Base-by-base conservation (phyloP, 2,888 invertebrate species). In the Apodemia duryi region DNA sequence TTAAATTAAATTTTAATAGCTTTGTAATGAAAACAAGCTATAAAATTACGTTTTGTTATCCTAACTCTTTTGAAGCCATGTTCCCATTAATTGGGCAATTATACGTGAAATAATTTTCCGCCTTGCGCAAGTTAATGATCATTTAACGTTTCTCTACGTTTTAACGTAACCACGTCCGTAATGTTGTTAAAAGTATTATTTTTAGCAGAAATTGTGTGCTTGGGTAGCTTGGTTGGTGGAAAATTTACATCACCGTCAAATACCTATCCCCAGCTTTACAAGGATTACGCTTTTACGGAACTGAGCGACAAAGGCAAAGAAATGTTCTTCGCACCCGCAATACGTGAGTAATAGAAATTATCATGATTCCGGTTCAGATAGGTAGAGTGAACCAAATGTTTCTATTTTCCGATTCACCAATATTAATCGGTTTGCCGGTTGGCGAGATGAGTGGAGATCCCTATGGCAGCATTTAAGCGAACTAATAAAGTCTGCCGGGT, bases 271-370 rank as follows among this genome's bases (percentile, higher is more conserved):
- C 57, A 51, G 51, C 74, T 75, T 28, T 85, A 71, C 64, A 77
- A 73, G 64, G 79, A 85, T 46, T 71, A 83, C 64, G 72, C 81
- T 5, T 82, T 73, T 57, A 69, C 69, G 2, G 71, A 74, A 9
- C 73, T 86, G 64, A 79, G 74, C 62, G 71, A 80, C 2, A 82
- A 71, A 0, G 84, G 75, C 4, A 75, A 70, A 65, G 73, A 82
- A 63, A 61, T 82, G 57, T 86, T 82, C 69, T 80, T 68, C 64
- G 74, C 83, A 0, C 6, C 76, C 9, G 72, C 75, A n/a, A 77
- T 76, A 74, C 85, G 86, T 54, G n/a, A 41, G 35, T 13, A 61
- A 43, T 43, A 43, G 10, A 6, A 3, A 38, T 38, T 6, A 6
- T 6, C 38, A 38, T 6, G 38, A 38, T 38, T 38, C 38, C 6